A percentile compares a stretch with the other conserved stretches of the same genome.
Evolutionary conservation across 2,888 invertebrate genomes (phyloP).

Genomic region (Amphipoea lucens): DNA sequence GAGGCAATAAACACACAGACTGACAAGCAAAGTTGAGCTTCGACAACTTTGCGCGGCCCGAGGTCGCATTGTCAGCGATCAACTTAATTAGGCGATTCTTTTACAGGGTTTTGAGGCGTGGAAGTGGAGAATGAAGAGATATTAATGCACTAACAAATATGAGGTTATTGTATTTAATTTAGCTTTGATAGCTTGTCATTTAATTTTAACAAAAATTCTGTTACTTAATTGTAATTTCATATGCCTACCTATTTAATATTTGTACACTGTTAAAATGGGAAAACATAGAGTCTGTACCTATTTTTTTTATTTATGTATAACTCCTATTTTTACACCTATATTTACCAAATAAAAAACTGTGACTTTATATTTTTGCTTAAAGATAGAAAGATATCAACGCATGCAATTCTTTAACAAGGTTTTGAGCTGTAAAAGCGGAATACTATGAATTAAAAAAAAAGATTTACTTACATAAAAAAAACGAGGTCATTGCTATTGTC

Average conservation of each 20-base stretch:
- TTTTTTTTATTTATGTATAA: too few species aligned
- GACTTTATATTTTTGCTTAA: not conserved
- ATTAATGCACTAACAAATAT: not conserved
- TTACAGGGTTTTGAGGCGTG: not conserved
- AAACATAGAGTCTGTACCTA: too few species aligned
- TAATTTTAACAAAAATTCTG: too few species aligned
- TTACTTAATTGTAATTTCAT: too few species aligned
- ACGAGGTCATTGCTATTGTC: too few species aligned
- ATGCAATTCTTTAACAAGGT: not conserved
- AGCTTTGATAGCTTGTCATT: too few species aligned
- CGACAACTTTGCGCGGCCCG: slow-evolving; percentile 69
- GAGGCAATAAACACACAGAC: slow-evolving; percentile 78
- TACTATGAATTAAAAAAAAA: not conserved
- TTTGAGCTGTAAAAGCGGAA: not conserved
- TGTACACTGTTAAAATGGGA: too few species aligned
- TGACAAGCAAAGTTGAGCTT: slow-evolving; percentile 79
- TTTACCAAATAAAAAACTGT: not conserved
- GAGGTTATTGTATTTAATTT: not conserved
- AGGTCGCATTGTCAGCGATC: slow-evolving; percentile 56
- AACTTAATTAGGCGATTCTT: not conserved
- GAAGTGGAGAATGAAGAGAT: too few species aligned
- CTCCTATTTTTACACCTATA: not conserved
- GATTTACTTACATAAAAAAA: not conserved
- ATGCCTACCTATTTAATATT: too few species aligned
- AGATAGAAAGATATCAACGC: not conserved